These are phyloP conservation scores for Spialia ferax DNA, from an alignment of 2,888 invertebrate genomes.

Conservation along the genomic window DNA sequence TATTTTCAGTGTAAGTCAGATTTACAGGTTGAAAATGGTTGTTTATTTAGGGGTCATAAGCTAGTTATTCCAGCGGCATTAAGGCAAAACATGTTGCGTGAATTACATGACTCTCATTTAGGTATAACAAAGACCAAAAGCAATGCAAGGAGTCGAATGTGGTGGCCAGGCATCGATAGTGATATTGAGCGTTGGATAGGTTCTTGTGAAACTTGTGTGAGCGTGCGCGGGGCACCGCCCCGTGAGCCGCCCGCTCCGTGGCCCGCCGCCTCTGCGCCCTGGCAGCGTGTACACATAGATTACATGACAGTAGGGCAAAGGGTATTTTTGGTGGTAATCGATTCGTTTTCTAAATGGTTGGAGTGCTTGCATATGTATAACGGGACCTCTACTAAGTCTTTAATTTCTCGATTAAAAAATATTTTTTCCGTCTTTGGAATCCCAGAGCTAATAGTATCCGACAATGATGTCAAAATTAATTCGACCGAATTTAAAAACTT, in stretches of 20 bases:
- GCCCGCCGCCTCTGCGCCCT: conserved; percentile 36
- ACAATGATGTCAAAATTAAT: conserved; percentile 14
- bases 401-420: conserved; percentile 33
- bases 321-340: conserved; percentile 42
- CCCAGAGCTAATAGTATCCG: conserved; percentile 7
- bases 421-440: conserved; percentile 28
- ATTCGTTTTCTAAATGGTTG: conserved; percentile 42
- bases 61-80: conserved; percentile 39
- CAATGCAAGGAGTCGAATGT: conserved; percentile 41
- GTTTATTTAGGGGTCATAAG: conserved; percentile 42
- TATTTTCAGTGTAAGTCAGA: conserved; percentile 46
- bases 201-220: conserved; percentile 36
- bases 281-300: conserved; percentile 42
- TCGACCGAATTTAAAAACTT: conserved; percentile 11
- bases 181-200: conserved; percentile 43
- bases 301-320: conserved; percentile 41
- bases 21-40: conserved; percentile 42
- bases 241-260: conserved; percentile 41
- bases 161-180: conserved; percentile 44
- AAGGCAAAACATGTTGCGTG: conserved; percentile 36
- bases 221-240: conserved; percentile 28
- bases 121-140: conserved; percentile 45
- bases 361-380: conserved; percentile 43
- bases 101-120: conserved; percentile 42
- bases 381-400: conserved; percentile 34